These are phyloP conservation scores for Invenusta paracnida DNA, from an alignment of 2,888 invertebrate species.

Conservation along the genomic window DNA sequence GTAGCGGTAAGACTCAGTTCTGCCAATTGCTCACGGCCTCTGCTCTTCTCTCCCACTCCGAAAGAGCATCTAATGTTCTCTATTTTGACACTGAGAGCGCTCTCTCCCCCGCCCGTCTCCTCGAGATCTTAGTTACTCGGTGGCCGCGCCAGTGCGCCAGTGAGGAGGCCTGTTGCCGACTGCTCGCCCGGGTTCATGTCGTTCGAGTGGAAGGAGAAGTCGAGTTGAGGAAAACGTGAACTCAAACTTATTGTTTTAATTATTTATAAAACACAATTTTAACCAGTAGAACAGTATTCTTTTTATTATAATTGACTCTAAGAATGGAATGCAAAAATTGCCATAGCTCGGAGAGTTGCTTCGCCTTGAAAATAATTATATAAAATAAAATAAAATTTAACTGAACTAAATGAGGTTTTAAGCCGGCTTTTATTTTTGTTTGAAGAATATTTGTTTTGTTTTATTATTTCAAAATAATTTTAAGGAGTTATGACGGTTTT, in stretches of 20 bases:
- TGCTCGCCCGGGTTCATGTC: neutral
- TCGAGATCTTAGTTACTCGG: neutral
- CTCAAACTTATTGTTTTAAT: neutral
- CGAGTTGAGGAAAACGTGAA: neutral
- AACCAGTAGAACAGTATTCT: too few species aligned
- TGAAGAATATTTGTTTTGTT: too few species aligned
- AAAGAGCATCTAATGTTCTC: neutral
- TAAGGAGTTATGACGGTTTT: too few species aligned
- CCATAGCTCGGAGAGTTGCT: too few species aligned
- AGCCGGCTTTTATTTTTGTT: too few species aligned
- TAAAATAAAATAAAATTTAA: too few species aligned
- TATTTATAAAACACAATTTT: neutral
- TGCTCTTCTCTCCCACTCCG: neutral
- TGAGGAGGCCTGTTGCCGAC: neutral
- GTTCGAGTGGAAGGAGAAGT: neutral
- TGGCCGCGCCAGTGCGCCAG: neutral
- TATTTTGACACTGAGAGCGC: neutral
- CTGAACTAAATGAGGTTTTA: too few species aligned
- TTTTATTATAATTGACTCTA: too few species aligned
- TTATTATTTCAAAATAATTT: too few species aligned
- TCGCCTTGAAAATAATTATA: too few species aligned
- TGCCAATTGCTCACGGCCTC: neutral
- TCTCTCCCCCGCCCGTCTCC: neutral
- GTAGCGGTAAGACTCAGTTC: slow-evolving; percentile 7
- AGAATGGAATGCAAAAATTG: too few species aligned